Conservation (phyloP, 2,888 invertebrate species). For the Blomia tropicalis region DNA sequence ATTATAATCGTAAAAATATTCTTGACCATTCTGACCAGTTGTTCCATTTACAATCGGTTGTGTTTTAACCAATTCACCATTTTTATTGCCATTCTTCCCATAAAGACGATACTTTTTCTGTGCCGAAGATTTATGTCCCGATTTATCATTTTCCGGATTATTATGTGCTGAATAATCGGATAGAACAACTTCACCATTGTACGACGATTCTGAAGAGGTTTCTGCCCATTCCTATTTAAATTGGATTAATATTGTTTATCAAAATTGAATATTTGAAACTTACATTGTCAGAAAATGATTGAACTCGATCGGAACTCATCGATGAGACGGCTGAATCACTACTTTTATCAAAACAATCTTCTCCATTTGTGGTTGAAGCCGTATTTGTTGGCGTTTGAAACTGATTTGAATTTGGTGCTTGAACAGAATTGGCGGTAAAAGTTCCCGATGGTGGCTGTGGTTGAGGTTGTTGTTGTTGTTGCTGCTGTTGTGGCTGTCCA, state of each 20-base stretch:
- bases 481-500: too few species aligned
- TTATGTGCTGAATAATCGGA: slow-evolving; percentile 9
- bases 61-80: too few species aligned
- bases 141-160: background rate
- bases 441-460: background rate
- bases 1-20: background rate
- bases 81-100: slow-evolving; percentile 21
- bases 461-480: background rate
- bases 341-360: slow-evolving; percentile 55
- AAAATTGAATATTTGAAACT: slow-evolving; percentile 10
- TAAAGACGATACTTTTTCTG: slow-evolving; percentile 28
- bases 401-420: background rate
- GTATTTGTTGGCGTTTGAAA: background rate
- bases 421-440: background rate
- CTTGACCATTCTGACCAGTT: background rate
- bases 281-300: slow-evolving; percentile 55
- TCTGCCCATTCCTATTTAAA: slow-evolving; percentile 25
- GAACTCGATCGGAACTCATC: slow-evolving; percentile 67
- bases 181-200: slow-evolving; percentile 23
- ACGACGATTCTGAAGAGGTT: slow-evolving; percentile 27
- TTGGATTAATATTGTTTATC: background rate
- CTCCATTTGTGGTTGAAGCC: slow-evolving; percentile 33
- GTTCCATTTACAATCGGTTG: too few species aligned
- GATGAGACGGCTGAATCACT: slow-evolving; percentile 82
- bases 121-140: slow-evolving; percentile 16